Percentiles rank a stretch among this genome's conserved stretches.
phyloP scores from a whole-genome alignment of 2,797 vertebrate species.

The Epinephelus malabaricus region DNA sequence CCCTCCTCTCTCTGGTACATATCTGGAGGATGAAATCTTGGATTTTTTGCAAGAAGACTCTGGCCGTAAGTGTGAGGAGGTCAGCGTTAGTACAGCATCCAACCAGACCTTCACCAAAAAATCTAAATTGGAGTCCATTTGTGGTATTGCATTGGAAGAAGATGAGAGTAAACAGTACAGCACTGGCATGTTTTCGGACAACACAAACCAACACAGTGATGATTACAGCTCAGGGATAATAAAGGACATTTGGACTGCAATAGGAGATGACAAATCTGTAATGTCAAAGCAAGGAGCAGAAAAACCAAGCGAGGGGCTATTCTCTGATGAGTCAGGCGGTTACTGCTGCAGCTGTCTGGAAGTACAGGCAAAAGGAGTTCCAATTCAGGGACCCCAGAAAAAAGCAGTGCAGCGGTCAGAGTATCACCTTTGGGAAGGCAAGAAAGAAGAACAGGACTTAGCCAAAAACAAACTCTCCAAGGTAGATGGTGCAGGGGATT shows the following conservation, averaged over 20 bases:
- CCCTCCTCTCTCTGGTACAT: constrained; percentile 92
- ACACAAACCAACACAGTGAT: constrained; percentile 89
- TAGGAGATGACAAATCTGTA: constrained; percentile 87
- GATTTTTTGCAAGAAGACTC: constrained; percentile 94
- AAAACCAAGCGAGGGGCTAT: constrained; percentile 88
- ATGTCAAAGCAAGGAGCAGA: constrained; percentile 84
- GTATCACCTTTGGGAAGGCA: constrained; percentile 98
- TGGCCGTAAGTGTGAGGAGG: constrained; percentile 87
- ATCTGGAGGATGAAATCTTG: constrained; percentile 95
- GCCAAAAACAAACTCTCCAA: constrained; percentile 90
- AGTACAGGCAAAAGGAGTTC: constrained; percentile 86
- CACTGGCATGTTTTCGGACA: constrained; percentile 88
- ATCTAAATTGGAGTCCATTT: constrained; percentile 99
- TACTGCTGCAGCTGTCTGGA: constrained; percentile 93
- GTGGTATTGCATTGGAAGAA: constrained; percentile 97
- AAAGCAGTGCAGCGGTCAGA: constrained; percentile 97
- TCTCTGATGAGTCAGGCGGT: constrained; percentile 88
- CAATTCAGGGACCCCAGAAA: constrained; percentile 88
- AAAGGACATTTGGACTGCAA: constrained; percentile 98
- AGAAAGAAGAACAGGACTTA: constrained; percentile 91
- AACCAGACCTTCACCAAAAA: constrained; percentile 92
- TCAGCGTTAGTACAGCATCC: constrained; percentile 87
- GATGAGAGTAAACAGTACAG: constrained; percentile 90
- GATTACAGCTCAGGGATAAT: constrained; percentile 98
- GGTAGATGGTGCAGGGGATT: constrained; percentile 92